These are phyloP conservation scores for Muscicapa comitata DNA, from an alignment of 2,797 vertebrate species.

Conservation along the genomic window DNA sequence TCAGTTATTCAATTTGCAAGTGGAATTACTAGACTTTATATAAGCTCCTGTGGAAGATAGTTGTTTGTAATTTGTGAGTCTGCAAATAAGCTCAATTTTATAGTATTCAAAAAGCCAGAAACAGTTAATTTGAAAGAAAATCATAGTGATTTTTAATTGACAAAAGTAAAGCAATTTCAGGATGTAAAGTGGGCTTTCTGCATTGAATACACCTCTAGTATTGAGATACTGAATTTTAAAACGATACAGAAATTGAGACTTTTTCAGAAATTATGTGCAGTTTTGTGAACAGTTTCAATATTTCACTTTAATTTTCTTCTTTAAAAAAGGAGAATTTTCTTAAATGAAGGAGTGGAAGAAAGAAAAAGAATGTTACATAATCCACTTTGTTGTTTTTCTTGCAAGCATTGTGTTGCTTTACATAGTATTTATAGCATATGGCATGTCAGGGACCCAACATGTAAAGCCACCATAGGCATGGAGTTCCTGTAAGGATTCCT, in stretches of 20 bases:
- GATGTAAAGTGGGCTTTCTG: not conserved
- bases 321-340: not conserved
- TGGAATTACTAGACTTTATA: not conserved
- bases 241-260: not conserved
- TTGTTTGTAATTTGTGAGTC: not conserved
- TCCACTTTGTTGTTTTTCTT: not conserved
- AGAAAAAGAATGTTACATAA: not conserved
- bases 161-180: not conserved
- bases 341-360: not conserved
- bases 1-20: not conserved
- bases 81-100: not conserved
- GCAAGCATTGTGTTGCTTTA: not conserved
- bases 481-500: not conserved
- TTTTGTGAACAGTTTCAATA: not conserved
- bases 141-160: not conserved
- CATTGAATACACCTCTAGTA: not conserved
- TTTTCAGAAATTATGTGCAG: not conserved
- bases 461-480: fast-evolving
- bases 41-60: not conserved
- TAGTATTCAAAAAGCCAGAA: not conserved
- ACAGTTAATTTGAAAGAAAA: not conserved
- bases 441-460: not conserved
- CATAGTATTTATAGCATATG: not conserved
- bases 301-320: not conserved
- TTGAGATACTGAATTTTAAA: not conserved